These are phyloP conservation scores for Eupristina koningsbergeri DNA, from an alignment of 1,140 invertebrate genomes.

Conservation along the genomic window DNA sequence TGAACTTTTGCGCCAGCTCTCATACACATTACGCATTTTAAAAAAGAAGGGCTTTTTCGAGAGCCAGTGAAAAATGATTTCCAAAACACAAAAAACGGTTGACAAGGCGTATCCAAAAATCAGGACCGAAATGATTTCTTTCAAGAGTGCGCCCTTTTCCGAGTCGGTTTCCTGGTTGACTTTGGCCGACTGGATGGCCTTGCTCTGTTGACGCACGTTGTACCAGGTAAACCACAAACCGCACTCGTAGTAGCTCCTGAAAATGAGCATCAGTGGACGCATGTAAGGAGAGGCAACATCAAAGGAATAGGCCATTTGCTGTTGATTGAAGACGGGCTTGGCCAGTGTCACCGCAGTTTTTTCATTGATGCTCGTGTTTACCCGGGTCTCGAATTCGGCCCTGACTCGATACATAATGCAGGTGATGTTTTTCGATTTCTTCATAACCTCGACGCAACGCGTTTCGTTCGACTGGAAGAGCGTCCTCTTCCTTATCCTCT, in stretches of 20 bases:
- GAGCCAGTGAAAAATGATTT: not conserved
- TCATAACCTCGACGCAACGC: not conserved
- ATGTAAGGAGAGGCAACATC: constrained; percentile 5
- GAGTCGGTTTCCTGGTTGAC: not conserved
- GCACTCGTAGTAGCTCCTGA: not conserved
- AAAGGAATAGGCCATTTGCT: constrained; percentile 6
- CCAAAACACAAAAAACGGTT: not conserved
- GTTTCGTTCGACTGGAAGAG: not conserved
- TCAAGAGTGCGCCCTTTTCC: not conserved
- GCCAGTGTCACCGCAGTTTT: not conserved
- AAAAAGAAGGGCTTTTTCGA: not conserved
- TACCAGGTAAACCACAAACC: not conserved
- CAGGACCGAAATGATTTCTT: not conserved
- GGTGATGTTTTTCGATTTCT: not conserved
- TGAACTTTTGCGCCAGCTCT: not conserved
- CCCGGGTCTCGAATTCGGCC: not conserved
- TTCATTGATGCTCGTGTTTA: not conserved
- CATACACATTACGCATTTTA: not conserved
- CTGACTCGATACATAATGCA: not conserved
- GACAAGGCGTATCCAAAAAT: not conserved
- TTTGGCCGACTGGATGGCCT: not conserved
- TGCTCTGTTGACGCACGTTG: not conserved
- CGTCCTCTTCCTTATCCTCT: not conserved
- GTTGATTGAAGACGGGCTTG: constrained; percentile 3
- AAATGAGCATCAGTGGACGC: not conserved